These are phyloP conservation scores for Encarsia formosa DNA, from an alignment of 2,888 invertebrate genomes.

Conservation along the genomic window DNA sequence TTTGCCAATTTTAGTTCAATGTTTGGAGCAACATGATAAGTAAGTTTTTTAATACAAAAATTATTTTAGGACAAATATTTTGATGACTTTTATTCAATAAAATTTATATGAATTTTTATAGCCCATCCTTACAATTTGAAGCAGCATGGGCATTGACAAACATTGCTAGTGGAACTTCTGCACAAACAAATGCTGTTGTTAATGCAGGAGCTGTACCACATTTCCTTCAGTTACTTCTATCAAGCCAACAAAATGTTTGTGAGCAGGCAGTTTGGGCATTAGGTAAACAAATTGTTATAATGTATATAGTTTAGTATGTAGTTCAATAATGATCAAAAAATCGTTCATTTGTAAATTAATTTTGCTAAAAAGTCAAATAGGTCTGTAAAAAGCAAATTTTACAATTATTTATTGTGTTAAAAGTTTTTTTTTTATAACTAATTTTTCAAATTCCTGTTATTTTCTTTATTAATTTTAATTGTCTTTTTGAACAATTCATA, in stretches of 20 bases:
- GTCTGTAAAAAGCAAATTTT: no score
- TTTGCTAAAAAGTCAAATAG: no score
- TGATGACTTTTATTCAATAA: no score
- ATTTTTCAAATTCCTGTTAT: no score
- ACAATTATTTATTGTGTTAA: no score
- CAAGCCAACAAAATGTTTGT: slow-evolving; percentile 94
- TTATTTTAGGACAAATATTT: no score
- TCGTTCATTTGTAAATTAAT: no score
- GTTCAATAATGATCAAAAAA: no score
- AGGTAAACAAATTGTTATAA: slow-evolving; percentile 54
- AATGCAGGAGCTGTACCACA: slow-evolving; percentile 92
- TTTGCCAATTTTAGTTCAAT: slow-evolving; percentile 87
- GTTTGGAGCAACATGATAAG: slow-evolving; percentile 79
- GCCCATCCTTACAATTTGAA: slow-evolving; percentile 90
- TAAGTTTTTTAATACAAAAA: slow-evolving; percentile 46
- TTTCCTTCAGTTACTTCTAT: slow-evolving; percentile 86
- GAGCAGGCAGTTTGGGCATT: slow-evolving; percentile 99
- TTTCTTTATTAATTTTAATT: neutral
- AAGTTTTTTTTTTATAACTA: no score
- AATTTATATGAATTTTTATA: slow-evolving; percentile 38
- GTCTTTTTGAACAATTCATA: neutral
- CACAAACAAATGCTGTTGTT: slow-evolving; percentile 89
- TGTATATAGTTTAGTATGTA: neutral
- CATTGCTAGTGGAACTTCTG: slow-evolving; percentile 91
- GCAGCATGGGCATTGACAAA: slow-evolving; percentile 98